Evolutionary conservation across 2,888 invertebrate species (phyloP), one percentile per base, ranked within the genome.

Genomic region (Aromia moschata): DNA sequence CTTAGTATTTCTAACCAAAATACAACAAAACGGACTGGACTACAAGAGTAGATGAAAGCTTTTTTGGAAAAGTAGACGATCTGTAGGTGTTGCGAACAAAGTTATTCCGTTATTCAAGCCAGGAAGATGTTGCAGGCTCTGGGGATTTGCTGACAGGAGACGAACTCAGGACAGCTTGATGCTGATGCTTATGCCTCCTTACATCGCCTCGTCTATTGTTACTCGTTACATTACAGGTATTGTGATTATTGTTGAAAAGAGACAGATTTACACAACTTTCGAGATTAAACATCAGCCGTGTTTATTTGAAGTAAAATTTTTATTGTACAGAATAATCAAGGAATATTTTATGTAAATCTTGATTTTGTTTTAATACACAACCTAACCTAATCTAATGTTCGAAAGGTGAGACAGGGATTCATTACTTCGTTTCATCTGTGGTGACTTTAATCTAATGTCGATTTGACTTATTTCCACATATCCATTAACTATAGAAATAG

Each of bases 61-160:
- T 57, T n/a, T 58, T 60, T 45, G 41, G 60, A 62, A 62, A 60
- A 62, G 66, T 58, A 64, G 62, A 60, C 63, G 63, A 60, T 64
- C 69, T 68, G 71, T 70, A 75, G 73, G 75, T 75, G 75, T 74
- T 76, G 75, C 70, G 73, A 73, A 73, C 73, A 72, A 75, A 75
- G 75, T 75, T 75, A 75, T 72, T 74, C 73, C 71, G 76, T 76
- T 76, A 76, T 77, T 76, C 77, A 75, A 73, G 72, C 69, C 73
- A 69, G 74, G 70, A 68, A 71, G 70, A 74, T 73, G 72, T 73
- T 71, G 65, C 69, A 62, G 44, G 40, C 74, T 61, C 74, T 7
- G n/a, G 75, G 73, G 76, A 74, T 56, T 41, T 52, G 64, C 68
- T 70, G 74, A 75, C 74, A 74, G 69, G 71, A 71, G 75, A 77